Conservation (phyloP, 2,113 vertebrate genomes). For the Atlantisia rogersi region DNA sequence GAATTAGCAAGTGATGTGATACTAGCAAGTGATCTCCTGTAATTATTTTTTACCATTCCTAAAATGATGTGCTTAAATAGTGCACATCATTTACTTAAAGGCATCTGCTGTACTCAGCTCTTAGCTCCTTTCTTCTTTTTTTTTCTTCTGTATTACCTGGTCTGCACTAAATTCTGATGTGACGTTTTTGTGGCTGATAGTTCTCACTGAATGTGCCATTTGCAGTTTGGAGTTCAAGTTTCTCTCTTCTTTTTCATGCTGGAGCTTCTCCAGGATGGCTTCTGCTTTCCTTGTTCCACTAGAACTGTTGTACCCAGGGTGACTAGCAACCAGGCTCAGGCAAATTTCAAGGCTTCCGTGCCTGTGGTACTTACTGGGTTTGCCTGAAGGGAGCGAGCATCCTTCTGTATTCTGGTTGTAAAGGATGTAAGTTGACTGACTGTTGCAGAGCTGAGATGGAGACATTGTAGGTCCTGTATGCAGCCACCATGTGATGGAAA, state of each 20-base stretch:
- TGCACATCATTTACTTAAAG: background rate
- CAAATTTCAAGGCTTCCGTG: background rate
- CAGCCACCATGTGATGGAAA: background rate
- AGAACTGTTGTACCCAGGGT: background rate
- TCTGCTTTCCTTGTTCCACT: background rate
- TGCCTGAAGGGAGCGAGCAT: background rate
- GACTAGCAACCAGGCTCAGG: background rate
- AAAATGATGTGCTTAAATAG: background rate
- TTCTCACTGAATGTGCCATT: background rate
- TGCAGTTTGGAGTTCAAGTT: background rate
- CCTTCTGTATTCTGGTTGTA: background rate
- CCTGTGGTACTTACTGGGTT: background rate
- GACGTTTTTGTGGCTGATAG: background rate
- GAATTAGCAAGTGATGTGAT: background rate
- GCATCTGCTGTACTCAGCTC: background rate
- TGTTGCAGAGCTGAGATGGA: background rate
- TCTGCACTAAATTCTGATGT: background rate
- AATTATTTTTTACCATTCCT: constrained; percentile 38
- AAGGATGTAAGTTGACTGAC: background rate
- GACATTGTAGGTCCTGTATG: background rate
- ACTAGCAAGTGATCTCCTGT: constrained; percentile 17
- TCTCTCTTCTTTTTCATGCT: background rate
- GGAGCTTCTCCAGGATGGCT: background rate
- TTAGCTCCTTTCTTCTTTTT: background rate
- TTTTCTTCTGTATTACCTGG: background rate